These are phyloP conservation scores for Oreohelix idahoensis DNA, from an alignment of 1,140 invertebrate species.

Conservation along the genomic window DNA sequence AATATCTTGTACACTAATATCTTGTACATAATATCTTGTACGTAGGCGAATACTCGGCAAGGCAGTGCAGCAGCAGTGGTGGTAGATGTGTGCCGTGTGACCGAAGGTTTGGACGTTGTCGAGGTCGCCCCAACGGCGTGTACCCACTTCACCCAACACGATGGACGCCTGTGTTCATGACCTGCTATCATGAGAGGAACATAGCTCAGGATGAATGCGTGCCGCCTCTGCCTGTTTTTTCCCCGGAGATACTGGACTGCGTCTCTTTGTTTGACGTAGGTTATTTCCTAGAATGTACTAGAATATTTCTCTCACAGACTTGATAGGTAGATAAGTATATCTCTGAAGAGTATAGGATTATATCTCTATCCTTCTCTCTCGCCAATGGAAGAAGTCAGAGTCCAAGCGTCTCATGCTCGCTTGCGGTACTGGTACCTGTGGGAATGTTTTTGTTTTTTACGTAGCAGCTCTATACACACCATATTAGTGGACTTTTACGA, in stretches of 20 bases:
- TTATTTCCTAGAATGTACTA: no score
- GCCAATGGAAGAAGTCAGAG: no score
- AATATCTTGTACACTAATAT: no score
- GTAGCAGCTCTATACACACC: no score
- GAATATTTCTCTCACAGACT: no score
- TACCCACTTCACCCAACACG: conserved; percentile 46
- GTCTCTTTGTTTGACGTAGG: conserved; percentile 46
- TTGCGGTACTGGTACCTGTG: no score
- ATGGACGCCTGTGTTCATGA: conserved; percentile 50
- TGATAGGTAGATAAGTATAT: no score
- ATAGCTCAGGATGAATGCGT: conserved; percentile 53
- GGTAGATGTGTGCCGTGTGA: conserved; percentile 46
- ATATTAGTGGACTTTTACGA: no score
- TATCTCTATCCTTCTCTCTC: no score
- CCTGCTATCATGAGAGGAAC: conserved; percentile 51
- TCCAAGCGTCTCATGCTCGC: no score
- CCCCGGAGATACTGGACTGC: conserved; percentile 46
- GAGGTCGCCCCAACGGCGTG: conserved; percentile 48
- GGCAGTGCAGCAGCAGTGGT: conserved; percentile 32
- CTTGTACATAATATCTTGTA: neutral
- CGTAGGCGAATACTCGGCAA: conserved; percentile 44
- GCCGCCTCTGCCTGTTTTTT: conserved; percentile 49
- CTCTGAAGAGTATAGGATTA: no score
- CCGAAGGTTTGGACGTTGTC: conserved; percentile 42
- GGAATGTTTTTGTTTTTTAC: no score